These are phyloP conservation scores for Cercopithecus mona DNA, from an alignment of 2,113 vertebrate species.

Conservation along the genomic window DNA sequence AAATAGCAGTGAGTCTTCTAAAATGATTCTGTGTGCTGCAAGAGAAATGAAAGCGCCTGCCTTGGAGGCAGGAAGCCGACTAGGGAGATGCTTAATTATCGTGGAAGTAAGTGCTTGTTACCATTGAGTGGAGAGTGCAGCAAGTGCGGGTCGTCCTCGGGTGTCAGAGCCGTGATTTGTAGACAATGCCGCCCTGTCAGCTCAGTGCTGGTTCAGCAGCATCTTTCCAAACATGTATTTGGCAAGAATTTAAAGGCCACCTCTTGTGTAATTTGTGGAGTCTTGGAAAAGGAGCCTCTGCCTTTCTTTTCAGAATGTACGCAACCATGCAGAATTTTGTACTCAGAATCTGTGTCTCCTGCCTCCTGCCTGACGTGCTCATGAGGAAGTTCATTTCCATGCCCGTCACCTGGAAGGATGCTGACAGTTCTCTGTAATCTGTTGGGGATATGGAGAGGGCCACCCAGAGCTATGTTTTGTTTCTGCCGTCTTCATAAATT, in stretches of 20 bases:
- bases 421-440: slow-evolving; percentile 68
- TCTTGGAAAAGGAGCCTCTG: slow-evolving; percentile 77
- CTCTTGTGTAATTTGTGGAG: slow-evolving; percentile 78
- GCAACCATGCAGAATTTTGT: slow-evolving; percentile 75
- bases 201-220: slow-evolving; percentile 81
- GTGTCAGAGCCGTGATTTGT: slow-evolving; percentile 75
- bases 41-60: slow-evolving; percentile 71
- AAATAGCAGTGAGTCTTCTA: slow-evolving; percentile 75
- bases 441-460: neutral
- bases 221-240: slow-evolving; percentile 76
- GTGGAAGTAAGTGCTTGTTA: slow-evolving; percentile 69
- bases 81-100: slow-evolving; percentile 78
- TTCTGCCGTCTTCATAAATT: slow-evolving; percentile 52
- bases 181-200: slow-evolving; percentile 80
- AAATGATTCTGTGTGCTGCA: slow-evolving; percentile 55
- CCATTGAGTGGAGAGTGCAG: slow-evolving; percentile 65
- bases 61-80: slow-evolving; percentile 75
- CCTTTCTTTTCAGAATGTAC: slow-evolving; percentile 77
- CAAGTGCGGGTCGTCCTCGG: slow-evolving; percentile 65
- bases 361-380: slow-evolving; percentile 68
- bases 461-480: slow-evolving; percentile 33
- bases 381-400: slow-evolving; percentile 68
- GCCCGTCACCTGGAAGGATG: slow-evolving; percentile 69
- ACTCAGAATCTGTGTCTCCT: slow-evolving; percentile 68
- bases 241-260: slow-evolving; percentile 82